Conservation (phyloP, 1,140 invertebrate genomes). For the Hylaeus anthracinus region DNA sequence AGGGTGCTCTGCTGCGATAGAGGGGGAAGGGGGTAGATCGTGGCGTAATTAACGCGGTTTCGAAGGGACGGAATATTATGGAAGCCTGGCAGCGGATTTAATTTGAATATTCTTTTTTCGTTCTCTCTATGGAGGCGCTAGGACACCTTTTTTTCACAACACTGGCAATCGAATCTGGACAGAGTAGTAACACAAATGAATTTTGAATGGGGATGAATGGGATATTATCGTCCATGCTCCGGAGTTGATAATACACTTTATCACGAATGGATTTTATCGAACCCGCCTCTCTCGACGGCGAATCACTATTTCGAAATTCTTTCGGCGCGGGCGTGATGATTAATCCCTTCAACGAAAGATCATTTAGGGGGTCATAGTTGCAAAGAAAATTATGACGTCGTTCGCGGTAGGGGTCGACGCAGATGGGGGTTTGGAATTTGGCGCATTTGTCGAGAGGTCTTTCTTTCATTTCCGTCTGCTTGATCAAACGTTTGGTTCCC, state of each 20-base stretch:
- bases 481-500: neutral
- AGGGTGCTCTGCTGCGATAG: conserved; percentile 1
- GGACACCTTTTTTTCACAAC: conserved; percentile 38
- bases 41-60: conserved; percentile 42
- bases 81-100: conserved; percentile 45
- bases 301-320: conserved; percentile 40
- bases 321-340: conserved; percentile 10
- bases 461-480: neutral
- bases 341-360: conserved; percentile 5
- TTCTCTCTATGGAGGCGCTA: no score
- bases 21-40: neutral
- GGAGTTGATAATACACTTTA: conserved; percentile 59
- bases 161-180: conserved; percentile 4
- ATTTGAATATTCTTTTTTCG: conserved; percentile 43
- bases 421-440: neutral
- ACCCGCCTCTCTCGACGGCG: neutral
- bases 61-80: conserved; percentile 43
- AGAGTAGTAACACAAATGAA: conserved; percentile 44
- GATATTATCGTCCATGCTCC: conserved; percentile 52
- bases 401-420: neutral
- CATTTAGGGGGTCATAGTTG: neutral
- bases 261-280: conserved; percentile 50
- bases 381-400: neutral
- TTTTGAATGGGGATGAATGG: conserved; percentile 53
- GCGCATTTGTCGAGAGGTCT: neutral